Evolutionary conservation across 2,888 invertebrate species (phyloP).

Genomic region (Pelosia muscerda): DNA sequence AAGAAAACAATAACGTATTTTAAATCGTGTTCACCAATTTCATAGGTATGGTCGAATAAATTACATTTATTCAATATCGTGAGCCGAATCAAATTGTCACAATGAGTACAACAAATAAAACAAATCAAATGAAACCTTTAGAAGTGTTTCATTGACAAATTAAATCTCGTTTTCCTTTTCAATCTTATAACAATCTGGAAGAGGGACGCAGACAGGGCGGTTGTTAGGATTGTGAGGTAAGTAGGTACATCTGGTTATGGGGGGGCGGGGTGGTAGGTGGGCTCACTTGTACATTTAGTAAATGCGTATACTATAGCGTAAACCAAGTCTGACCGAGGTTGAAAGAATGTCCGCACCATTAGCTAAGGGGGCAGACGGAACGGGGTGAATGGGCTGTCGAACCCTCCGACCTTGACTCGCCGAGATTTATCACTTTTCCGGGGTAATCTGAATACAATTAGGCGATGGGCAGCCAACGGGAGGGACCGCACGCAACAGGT

Average conservation of each 20-base stretch:
- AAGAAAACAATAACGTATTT: slow-evolving; percentile 34
- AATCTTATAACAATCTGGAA: slow-evolving; percentile 53
- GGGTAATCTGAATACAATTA: slow-evolving; percentile 85
- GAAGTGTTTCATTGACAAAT: slow-evolving; percentile 57
- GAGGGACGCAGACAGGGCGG: slow-evolving; percentile 55
- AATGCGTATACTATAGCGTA: slow-evolving; percentile 62
- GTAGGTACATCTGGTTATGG: slow-evolving; percentile 58
- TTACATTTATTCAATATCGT: slow-evolving; percentile 39
- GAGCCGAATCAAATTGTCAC: slow-evolving; percentile 46
- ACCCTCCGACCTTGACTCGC: slow-evolving; percentile 85
- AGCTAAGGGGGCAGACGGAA: slow-evolving; percentile 79
- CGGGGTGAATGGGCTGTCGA: slow-evolving; percentile 84
- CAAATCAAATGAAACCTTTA: slow-evolving; percentile 53
- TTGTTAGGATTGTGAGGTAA: slow-evolving; percentile 57
- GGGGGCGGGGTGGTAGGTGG: slow-evolving; percentile 52
- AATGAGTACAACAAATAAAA: slow-evolving; percentile 46
- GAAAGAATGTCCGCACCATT: slow-evolving; percentile 84
- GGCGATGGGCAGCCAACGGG: slow-evolving; percentile 70
- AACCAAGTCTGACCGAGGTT: slow-evolving; percentile 71
- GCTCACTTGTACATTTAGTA: slow-evolving; percentile 60
- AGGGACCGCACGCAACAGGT: slow-evolving; percentile 75
- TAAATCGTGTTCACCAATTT: slow-evolving; percentile 39
- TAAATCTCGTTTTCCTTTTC: slow-evolving; percentile 59
- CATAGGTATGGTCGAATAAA: slow-evolving; percentile 39
- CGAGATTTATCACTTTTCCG: slow-evolving; percentile 84